Percentiles rank a stretch among this genome's conserved stretches.
These are phyloP conservation scores for Heliconius himera DNA, from an alignment of 1,140 invertebrate species.

Conservation along the genomic window DNA sequence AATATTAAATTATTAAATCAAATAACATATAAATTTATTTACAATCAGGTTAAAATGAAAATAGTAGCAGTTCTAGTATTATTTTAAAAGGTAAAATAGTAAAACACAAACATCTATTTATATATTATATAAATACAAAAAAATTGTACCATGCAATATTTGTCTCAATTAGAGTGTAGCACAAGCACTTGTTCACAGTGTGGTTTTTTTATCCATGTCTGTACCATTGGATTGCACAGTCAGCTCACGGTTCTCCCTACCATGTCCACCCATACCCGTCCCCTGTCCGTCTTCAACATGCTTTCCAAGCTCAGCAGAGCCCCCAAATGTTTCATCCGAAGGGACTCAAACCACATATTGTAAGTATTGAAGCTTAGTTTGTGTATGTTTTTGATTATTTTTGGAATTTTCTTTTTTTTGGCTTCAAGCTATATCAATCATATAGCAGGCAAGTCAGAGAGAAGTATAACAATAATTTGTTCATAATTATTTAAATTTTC, in stretches of 20 bases:
- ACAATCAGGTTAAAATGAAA: conserved; percentile 18
- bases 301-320: conserved; percentile 73
- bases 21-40: conserved; percentile 16
- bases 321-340: conserved; percentile 79
- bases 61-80: background rate
- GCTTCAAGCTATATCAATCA: background rate
- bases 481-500: too few species aligned
- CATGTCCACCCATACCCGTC: conserved; percentile 80
- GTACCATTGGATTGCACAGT: conserved; percentile 69
- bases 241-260: conserved; percentile 75
- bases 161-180: conserved; percentile 20
- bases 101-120: background rate
- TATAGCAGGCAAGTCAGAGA: too few species aligned
- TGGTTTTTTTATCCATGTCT: conserved; percentile 74
- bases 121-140: background rate
- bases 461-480: too few species aligned
- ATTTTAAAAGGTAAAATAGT: background rate
- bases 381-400: conserved; percentile 3
- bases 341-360: conserved; percentile 75
- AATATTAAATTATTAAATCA: background rate
- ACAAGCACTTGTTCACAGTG: conserved; percentile 61
- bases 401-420: background rate
- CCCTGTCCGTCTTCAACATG: conserved; percentile 78
- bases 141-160: background rate
- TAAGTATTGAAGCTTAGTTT: conserved; percentile 58